phyloP scores from a whole-genome alignment of 2,113 vertebrate species.

The Lynx canadensis region DNA sequence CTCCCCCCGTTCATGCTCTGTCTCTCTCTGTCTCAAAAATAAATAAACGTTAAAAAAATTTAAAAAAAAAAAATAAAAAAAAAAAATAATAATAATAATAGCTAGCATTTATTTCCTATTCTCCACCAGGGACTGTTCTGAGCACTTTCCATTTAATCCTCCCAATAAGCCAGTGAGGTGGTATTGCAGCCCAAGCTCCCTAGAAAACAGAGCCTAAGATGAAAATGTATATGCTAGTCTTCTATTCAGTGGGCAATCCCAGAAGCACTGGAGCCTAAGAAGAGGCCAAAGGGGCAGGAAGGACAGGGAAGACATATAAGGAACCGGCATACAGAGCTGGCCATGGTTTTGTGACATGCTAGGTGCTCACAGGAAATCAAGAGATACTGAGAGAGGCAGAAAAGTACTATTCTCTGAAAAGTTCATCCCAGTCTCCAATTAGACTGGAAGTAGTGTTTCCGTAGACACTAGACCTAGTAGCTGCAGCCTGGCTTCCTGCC shows the following conservation, averaged over 20 bases:
- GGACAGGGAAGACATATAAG: not conserved
- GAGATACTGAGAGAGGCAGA: not conserved
- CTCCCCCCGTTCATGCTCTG: too few species aligned
- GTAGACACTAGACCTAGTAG: not conserved
- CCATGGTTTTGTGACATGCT: not conserved
- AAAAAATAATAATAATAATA: not conserved
- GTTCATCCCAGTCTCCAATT: not conserved
- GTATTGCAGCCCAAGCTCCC: not conserved
- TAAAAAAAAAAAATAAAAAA: too few species aligned
- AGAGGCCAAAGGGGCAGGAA: not conserved
- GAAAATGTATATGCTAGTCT: not conserved
- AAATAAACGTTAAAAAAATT: too few species aligned
- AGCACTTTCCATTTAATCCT: not conserved
- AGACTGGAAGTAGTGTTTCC: not conserved
- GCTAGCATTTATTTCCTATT: not conserved
- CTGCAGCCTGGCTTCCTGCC: not conserved
- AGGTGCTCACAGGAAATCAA: not conserved
- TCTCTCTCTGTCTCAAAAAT: too few species aligned
- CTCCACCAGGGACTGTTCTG: not conserved
- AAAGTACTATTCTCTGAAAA: not conserved
- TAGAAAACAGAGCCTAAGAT: not conserved
- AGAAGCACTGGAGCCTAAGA: not conserved
- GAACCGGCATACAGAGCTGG: not conserved
- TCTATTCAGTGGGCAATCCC: not conserved
- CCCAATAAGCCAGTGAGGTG: not conserved